These are phyloP conservation scores for Cyprinodon diabolis DNA, from an alignment of 2,797 vertebrate species.

Conservation along the genomic window DNA sequence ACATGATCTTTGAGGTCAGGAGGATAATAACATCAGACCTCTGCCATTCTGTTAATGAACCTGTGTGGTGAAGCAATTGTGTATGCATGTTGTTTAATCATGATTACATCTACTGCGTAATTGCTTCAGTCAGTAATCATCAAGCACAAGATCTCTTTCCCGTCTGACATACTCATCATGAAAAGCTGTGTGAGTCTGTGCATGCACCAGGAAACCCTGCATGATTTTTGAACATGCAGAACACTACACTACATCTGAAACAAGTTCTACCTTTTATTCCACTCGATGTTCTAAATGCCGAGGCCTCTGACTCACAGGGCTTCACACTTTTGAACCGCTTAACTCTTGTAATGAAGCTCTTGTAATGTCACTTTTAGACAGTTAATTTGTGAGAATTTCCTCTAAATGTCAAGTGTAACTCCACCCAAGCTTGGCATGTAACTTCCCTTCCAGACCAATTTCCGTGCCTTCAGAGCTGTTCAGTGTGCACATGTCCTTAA, in stretches of 20 bases:
- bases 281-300: neutral
- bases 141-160: constrained; percentile 22
- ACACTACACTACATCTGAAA: neutral
- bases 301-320: neutral
- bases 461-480: neutral
- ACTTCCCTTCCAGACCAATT: constrained; percentile 13
- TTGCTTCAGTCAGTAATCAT: constrained; percentile 41
- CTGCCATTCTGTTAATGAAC: constrained; percentile 53
- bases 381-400: constrained; percentile 29
- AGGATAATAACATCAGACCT: constrained; percentile 35
- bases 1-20: constrained; percentile 39
- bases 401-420: constrained; percentile 22
- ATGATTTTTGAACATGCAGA: neutral
- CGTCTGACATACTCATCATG: constrained; percentile 17
- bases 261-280: constrained; percentile 2
- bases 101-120: constrained; percentile 37
- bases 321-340: constrained; percentile 8
- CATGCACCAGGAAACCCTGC: neutral
- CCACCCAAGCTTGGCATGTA: constrained; percentile 6
- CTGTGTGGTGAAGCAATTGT: constrained; percentile 42
- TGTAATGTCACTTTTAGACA: constrained; percentile 15
- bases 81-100: constrained; percentile 21
- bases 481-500: neutral
- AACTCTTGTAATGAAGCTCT: constrained; percentile 10
- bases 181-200: neutral